A percentile compares a stretch with the other conserved stretches of the same genome.
Evolutionary conservation across 2,113 vertebrate species (phyloP).

Genomic region (Raja brachyura): DNA sequence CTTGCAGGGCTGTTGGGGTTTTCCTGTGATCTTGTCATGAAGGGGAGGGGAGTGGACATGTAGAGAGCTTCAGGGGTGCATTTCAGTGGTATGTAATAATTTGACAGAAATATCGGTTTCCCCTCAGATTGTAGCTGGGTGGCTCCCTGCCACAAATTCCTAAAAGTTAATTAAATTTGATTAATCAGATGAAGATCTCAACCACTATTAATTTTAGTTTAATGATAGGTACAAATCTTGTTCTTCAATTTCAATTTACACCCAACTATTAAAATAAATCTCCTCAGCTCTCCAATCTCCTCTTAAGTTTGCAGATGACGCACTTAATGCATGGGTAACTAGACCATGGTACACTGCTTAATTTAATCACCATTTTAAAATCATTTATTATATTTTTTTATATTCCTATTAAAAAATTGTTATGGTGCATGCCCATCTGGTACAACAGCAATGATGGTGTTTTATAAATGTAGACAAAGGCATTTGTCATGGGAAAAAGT

Average conservation of each 20-base stretch:
- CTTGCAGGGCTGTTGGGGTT: slow-evolving; percentile 1
- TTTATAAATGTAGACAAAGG: neutral
- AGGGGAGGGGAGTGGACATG: slow-evolving; percentile 10
- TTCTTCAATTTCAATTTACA: neutral
- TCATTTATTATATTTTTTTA: neutral
- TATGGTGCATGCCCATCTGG: neutral
- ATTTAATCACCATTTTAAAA: neutral
- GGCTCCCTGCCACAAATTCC: slow-evolving; percentile 2
- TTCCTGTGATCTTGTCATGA: slow-evolving; percentile 1
- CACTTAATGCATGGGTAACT: neutral
- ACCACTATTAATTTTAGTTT: neutral
- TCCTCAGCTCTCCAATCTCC: neutral
- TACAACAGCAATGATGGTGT: neutral
- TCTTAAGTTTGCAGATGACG: neutral
- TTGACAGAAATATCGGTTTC: neutral
- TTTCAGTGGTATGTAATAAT: slow-evolving; percentile 9
- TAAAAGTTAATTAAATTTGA: neutral
- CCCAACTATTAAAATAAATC: neutral
- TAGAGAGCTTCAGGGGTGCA: neutral
- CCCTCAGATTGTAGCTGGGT: neutral
- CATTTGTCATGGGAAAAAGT: neutral
- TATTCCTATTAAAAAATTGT: neutral
- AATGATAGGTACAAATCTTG: slow-evolving; percentile 1
- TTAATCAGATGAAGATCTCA: neutral
- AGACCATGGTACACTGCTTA: neutral